Evolutionary conservation across 2,113 vertebrate genomes (phyloP), one percentile per base, ranked within the genome.

Genomic region (Eidolon helvum): DNA sequence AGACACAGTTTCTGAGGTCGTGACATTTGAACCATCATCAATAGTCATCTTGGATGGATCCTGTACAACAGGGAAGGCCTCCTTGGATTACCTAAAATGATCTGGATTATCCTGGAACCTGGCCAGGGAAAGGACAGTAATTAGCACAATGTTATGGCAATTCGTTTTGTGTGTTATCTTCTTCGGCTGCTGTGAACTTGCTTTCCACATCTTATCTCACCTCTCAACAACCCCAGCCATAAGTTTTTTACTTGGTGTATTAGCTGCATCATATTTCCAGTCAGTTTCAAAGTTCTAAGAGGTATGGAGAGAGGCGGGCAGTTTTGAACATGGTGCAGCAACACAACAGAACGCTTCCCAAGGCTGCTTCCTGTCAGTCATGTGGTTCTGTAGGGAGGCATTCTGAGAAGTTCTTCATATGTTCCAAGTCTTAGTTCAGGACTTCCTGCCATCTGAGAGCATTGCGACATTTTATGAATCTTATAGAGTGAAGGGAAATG

Each of bases 131-230:
- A 59, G 61, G 53, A 28, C 6, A 10, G 28, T 40, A 26, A 16
- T 18, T 26, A 48, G 43, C 40, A 45, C 2, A 21, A 3, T 1
- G 45, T 7, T 1, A 0, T 16, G 57, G 82, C 12, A 0, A 5
- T 38, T 75, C 28, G 40, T 43, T 74, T 18, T 24, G 26, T 3
- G 24, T 45, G 10, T 55, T 33, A 18, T 35, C 50, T 43, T 83
- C 43, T 43, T 83, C 50, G 15, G 9, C 65, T 22, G 28, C 63
- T 33, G 0, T 50, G 55, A 68, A 26, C 50, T 57, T n/a, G 40
- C 55, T 83, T 77, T 83, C 65, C 11, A 0, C 10, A 18, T 19
- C 61, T 55, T 26, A 26, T 26, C 61, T 93, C 40, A 38, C n/a
- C 9, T 22, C 35, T 19, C 84, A n/a, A 1, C 28, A 15, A 9